Evolutionary conservation across 2,888 invertebrate species (phyloP), one percentile per base, ranked within the genome.

Genomic region (Sinotaia quadrata): DNA sequence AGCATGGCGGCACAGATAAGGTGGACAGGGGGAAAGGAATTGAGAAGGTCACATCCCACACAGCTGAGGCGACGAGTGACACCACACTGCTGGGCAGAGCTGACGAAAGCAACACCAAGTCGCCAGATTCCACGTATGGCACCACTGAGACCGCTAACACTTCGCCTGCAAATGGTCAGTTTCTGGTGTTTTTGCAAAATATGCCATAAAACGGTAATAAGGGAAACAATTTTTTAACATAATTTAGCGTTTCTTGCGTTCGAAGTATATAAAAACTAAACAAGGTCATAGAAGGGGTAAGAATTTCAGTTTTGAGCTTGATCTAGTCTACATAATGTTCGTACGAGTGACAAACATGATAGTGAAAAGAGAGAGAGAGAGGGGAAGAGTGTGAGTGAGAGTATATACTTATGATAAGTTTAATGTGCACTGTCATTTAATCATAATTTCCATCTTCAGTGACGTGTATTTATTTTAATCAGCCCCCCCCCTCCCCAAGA

Each of bases 81-180:
- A n/a, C n/a, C 21, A n/a, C n/a, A n/a, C n/a, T 47, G n/a, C 4
- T 24, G 8, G 47, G 47, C 47, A 47, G 21, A 8, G 18, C n/a
- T 47, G 2, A 37, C 24, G n/a, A 31, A 15, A n/a, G 21, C 37
- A 60, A 60, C 10, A 47, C 31, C 47, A 60, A 60, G 60, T 44
- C 60, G 5, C 21, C 60, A 44, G 44, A 44, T 37, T 60, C 60
- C 8, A 37, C 37, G 44, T 60, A 60, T 29, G 60, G 60, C 44
- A 44, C 60, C 31, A 60, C 60, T 27, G 60, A 60, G 4, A 24
- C 21, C 15, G 29, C 27, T 41, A 47, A 24, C 47, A 44, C 33
- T 4, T 31, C 54, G 18, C 27, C 54, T 18, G 54, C 54, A 5
- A 54, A 54, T 54, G 54, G 54, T 54, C 54, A 54, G 54, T 54